phyloP scores from a whole-genome alignment of 35 echinoderm and acorn worm genomes.

The Stichopus chloronotus region DNA sequence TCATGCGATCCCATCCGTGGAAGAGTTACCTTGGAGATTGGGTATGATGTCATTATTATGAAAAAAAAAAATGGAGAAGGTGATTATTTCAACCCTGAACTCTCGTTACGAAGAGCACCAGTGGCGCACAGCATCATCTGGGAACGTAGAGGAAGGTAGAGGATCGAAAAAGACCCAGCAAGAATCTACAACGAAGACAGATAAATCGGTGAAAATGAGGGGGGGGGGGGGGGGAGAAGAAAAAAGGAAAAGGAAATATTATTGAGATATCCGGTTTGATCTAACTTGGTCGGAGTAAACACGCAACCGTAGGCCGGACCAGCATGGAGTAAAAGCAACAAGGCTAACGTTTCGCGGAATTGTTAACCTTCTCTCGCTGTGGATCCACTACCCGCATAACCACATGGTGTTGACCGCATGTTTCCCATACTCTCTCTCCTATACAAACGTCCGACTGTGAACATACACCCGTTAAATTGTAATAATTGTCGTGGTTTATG shows the following conservation, averaged over 20 bases:
- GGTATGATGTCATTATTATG: neutral
- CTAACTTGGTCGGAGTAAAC: conserved; percentile 22
- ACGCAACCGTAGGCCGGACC: conserved; percentile 38
- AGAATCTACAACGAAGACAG: neutral
- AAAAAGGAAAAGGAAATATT: neutral
- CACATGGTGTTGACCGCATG: conserved; percentile 25
- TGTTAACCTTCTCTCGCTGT: conserved; percentile 31
- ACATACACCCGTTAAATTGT: conserved; percentile 42
- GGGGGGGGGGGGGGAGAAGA: neutral
- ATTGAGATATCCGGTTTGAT: conserved; percentile 22
- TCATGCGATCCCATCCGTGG: neutral
- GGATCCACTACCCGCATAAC: conserved; percentile 4
- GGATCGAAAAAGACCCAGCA: neutral
- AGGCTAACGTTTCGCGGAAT: conserved; percentile 45
- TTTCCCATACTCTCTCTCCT: neutral
- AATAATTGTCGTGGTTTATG: conserved; percentile 44
- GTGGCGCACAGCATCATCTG: conserved; percentile 8
- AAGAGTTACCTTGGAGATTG: neutral
- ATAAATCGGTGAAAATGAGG: neutral
- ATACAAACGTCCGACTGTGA: neutral
- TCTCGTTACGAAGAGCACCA: neutral
- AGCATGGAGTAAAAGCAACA: conserved; percentile 20
- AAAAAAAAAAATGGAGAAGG: neutral
- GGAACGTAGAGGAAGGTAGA: neutral
- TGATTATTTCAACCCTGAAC: neutral